Conservation (phyloP, 2,888 invertebrate species). For the Eubasilissa splendida region DNA sequence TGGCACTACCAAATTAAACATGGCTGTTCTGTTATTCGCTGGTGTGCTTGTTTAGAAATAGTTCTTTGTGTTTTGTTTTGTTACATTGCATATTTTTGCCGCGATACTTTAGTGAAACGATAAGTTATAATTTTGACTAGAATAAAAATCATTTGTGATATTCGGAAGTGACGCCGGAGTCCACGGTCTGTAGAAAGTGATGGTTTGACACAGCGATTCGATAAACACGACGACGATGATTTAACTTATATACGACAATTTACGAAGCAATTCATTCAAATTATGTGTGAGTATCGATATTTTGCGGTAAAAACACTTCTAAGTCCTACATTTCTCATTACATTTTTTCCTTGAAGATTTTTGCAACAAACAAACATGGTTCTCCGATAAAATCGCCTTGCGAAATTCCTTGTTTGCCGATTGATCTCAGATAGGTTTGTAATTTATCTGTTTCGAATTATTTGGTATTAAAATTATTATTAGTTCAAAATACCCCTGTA, state of each 20-base stretch:
- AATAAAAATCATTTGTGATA: constrained; percentile 16
- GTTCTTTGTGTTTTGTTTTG: constrained; percentile 69
- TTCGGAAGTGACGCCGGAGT: constrained; percentile 2
- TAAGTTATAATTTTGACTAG: constrained; percentile 5
- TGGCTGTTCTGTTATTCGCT: constrained; percentile 73
- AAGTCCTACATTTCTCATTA: neutral
- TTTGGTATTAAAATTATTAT: neutral
- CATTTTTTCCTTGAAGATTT: neutral
- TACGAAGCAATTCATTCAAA: constrained; percentile 26
- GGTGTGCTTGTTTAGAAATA: constrained; percentile 71
- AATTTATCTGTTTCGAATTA: neutral
- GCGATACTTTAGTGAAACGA: constrained; percentile 5
- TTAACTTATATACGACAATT: constrained; percentile 31
- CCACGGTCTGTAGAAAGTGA: constrained; percentile 58
- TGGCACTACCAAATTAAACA: constrained; percentile 61
- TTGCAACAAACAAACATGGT: neutral
- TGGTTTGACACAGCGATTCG: constrained; percentile 35
- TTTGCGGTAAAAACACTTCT: neutral
- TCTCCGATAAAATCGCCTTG: neutral
- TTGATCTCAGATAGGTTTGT: constrained; percentile 11
- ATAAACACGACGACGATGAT: constrained; percentile 37
- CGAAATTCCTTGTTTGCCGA: constrained; percentile 27
- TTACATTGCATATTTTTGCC: constrained; percentile 48
- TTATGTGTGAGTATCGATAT: constrained; percentile 44
- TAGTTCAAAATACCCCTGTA: no score